Evolutionary conservation across 2,113 vertebrate genomes (phyloP), one percentile per base, ranked within the genome.

Genomic region (Hepsetus odoe): DNA sequence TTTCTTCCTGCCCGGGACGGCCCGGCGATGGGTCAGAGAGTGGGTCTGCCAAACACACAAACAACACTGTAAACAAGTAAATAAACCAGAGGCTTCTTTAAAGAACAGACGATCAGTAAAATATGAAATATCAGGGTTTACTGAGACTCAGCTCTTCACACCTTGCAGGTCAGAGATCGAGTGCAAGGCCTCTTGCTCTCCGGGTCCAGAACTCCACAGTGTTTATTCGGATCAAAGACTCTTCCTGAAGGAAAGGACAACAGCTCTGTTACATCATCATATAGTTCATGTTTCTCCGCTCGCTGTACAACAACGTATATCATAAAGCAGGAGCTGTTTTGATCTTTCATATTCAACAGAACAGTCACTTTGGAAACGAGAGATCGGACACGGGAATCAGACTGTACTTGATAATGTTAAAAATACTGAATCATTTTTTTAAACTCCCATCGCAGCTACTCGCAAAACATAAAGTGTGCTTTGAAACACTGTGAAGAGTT

Each of bases 141-240:
- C 4, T 42, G 26, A 1, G 16, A 59, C 14, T n/a, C 12, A 53
- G 24, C 13, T 20, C 4, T 44, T 64, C 81, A 0, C 46, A 99
- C 97, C 97, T 99, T 99, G 95, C 97, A 99, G 91, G 97, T 99
- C 90, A 99, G 96, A 4, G 97, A 99, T 82, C 97, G 94, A 53
- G 97, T 99, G 92, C 97, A 99, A 86, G 95, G 92, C 83, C 95
- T 94, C 89, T 96, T 97, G 73, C 95, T 97, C 92, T 99, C 97
- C 24, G 96, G 97, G 91, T 99, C 97, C 91, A 94, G 92, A 83
- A 99, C 97, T 89, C 97, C 97, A 91, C 97, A 99, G 93, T 99
- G 97, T 90, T 98, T 98, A 94, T 98, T 97, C 81, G 97, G 96
- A 92, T 99, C 97, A 93, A 98, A 99, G 91, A 98, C 95, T 94